Base-by-base conservation (phyloP, 2,888 invertebrate genomes). In the Parapristionchus giblindavisi region DNA sequence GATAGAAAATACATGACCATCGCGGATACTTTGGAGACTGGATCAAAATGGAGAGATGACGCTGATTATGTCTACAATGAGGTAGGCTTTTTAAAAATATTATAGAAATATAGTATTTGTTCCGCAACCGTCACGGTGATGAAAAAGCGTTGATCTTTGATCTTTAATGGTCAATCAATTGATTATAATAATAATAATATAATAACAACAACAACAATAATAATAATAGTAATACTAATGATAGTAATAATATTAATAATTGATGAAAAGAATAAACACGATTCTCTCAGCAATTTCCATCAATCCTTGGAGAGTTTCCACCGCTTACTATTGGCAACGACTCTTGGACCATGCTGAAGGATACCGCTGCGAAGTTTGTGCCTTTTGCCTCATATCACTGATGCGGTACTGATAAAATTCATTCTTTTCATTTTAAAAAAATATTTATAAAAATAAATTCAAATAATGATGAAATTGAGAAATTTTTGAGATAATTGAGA, bases 241-340 rank as follows among this genome's bases (percentile, higher is more conserved):
- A 65, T 17, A 43, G 40, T 24, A 14, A 11, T 24, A 3, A 4
- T 27, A 17, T 40, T 27, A 17, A 4, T 29, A n/a, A 2, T 63
- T 63, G 27, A 2, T n/a, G 27, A 29, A 32, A 24, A 1, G 4
- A 11, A 0, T n/a, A n/a, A 11, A 40, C 40, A 34, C 29, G 1
- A 65, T 1, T 17, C 8, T 24, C 40, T 65, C 21, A 65, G 63
- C 27, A 43, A 43, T 29, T 65, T 3, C 63, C 63, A 1, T 14
- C 11, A 24, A 36, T n/a, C 17, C 63, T 65, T 32, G 63, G 63
- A 1, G 63, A 65, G 6, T 65, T 36, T 65, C 63, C 63, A 1
- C 63, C 63, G 0, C 29, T 65, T 14, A 65, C 8, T 1, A 43
- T 65, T 1, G 40, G 43, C 14, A 43, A 65, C n/a, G 63, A 43